Percentiles rank a stretch among this genome's conserved stretches.
phyloP scores from a whole-genome alignment of 2,888 invertebrate species.

The Lithodes maja region DNA sequence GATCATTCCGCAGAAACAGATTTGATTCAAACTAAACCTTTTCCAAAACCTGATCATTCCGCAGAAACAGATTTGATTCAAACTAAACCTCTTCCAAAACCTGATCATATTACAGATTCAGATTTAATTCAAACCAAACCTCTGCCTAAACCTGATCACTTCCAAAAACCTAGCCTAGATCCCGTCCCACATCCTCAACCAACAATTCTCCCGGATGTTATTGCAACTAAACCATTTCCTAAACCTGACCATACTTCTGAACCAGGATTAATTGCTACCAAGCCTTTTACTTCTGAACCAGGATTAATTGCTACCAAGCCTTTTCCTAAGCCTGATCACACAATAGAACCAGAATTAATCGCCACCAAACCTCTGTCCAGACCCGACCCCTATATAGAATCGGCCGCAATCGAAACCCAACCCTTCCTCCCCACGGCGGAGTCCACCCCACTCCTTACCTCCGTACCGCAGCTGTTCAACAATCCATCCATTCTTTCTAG shows the following conservation, averaged over 20 bases:
- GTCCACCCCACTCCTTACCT: neutral
- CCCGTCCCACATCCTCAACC: neutral
- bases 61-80: neutral
- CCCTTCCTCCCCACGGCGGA: neutral
- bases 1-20: neutral
- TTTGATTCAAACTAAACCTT: neutral
- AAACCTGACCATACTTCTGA: neutral
- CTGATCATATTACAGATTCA: neutral
- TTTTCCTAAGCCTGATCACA: neutral
- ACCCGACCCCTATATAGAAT: neutral
- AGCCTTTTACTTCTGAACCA: neutral
- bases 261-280: too few relatives aligned
- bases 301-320: neutral
- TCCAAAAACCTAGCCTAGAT: neutral
- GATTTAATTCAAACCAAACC: too few relatives aligned
- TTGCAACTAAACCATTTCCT: constrained; percentile 8
- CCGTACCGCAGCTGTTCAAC: neutral
- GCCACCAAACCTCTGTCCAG: neutral
- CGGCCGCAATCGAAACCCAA: neutral
- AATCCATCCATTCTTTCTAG: neutral
- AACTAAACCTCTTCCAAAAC: constrained; percentile 1
- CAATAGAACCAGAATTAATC: neutral
- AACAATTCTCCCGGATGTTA: neutral
- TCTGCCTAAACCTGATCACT: neutral
- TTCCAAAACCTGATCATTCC: neutral